Evolutionary conservation across 2,888 invertebrate species (phyloP).

Genomic region (Listrodromus nycthemerus): DNA sequence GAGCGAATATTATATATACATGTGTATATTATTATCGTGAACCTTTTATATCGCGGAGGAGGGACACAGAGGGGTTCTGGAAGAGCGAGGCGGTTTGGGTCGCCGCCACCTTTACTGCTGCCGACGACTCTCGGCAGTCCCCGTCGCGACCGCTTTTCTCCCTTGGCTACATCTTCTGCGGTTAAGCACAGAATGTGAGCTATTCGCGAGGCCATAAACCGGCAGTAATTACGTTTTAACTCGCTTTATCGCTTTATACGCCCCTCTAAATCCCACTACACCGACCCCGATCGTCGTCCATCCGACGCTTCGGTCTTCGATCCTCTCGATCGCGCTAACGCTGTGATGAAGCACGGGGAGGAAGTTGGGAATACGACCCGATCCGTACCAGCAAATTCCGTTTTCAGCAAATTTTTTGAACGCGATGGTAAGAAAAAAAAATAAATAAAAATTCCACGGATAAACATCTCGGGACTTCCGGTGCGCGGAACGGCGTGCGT

Average conservation of each 20-base stretch:
- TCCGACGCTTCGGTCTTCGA: constrained; percentile 4
- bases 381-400: too few species aligned
- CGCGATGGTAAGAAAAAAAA: too few species aligned
- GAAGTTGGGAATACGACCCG: too few species aligned
- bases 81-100: not conserved
- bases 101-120: not conserved
- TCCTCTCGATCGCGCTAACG: not conserved
- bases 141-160: constrained; percentile 21
- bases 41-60: constrained; percentile 33
- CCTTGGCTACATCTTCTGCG: constrained; percentile 35
- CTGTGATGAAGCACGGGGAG: not conserved
- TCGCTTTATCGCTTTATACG: constrained; percentile 63
- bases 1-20: constrained; percentile 52
- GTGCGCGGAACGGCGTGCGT: too few species aligned
- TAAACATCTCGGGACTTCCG: too few species aligned
- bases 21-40: constrained; percentile 51
- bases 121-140: constrained; percentile 2
- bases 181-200: constrained; percentile 52
- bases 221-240: constrained; percentile 65
- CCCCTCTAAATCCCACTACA: constrained; percentile 19
- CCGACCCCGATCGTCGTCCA: not conserved
- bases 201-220: constrained; percentile 63
- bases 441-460: too few species aligned
- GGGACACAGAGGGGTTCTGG: not conserved
- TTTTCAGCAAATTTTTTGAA: too few species aligned